Conservation (phyloP, 2,113 vertebrate species). For the Tetrax tetrax region DNA sequence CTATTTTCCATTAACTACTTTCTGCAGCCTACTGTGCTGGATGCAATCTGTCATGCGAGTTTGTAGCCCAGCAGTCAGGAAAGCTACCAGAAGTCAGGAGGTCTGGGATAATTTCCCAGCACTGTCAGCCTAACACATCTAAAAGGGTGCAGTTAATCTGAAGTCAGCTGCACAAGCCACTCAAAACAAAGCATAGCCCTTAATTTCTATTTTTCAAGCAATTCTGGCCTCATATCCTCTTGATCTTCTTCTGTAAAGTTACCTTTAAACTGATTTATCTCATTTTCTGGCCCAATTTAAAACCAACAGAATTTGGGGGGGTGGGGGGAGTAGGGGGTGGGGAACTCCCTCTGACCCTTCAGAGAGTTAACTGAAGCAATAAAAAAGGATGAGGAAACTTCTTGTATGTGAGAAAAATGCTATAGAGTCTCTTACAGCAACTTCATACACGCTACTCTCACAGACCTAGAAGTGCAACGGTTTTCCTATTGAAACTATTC, state of each 20-base stretch:
- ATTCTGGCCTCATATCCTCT: neutral
- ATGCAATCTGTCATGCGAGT: conserved; percentile 59
- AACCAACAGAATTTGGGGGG: neutral
- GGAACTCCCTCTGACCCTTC: neutral
- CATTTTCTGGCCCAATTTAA: neutral
- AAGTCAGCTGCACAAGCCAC: neutral
- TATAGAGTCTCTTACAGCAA: neutral
- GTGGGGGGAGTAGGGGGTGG: no score
- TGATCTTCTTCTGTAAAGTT: neutral
- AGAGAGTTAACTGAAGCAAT: neutral
- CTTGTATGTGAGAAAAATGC: neutral
- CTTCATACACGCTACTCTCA: neutral
- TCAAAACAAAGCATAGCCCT: neutral
- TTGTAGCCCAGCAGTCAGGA: conserved; percentile 29
- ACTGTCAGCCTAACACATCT: neutral
- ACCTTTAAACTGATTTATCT: neutral
- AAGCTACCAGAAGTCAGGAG: conserved; percentile 42
- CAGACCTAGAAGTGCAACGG: neutral
- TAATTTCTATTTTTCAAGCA: neutral
- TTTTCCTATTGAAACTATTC: neutral
- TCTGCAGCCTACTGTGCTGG: conserved; percentile 64
- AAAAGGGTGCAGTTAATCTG: neutral
- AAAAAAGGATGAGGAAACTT: neutral
- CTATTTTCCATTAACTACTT: conserved; percentile 63
- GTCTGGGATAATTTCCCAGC: conserved; percentile 41